Conservation (phyloP, 2,113 vertebrate genomes). For the Sorex araneus region DNA sequence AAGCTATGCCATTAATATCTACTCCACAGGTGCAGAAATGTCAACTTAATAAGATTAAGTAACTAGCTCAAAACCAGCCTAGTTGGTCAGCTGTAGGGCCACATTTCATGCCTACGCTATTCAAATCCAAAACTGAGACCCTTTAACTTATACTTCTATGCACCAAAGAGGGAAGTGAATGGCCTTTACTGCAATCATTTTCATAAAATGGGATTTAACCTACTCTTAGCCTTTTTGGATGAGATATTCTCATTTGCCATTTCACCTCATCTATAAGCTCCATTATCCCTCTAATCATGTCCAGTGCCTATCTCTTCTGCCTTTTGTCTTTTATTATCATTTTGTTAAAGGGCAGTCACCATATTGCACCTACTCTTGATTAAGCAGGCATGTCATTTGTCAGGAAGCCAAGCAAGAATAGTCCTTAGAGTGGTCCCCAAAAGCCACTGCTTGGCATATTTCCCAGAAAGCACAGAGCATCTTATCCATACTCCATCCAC, state of each 20-base stretch:
- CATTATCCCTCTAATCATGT: slow-evolving; percentile 38
- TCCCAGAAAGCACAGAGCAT: slow-evolving; percentile 27
- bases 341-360: slow-evolving; percentile 67
- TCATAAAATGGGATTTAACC: background rate
- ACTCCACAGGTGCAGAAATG: background rate
- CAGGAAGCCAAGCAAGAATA: slow-evolving; percentile 43
- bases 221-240: slow-evolving; percentile 33
- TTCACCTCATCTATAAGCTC: slow-evolving; percentile 16
- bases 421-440: slow-evolving; percentile 32
- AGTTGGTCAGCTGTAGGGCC: background rate
- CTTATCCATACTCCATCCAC: slow-evolving; percentile 2
- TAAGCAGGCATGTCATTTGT: slow-evolving; percentile 50
- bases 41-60: background rate
- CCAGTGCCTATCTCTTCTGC: slow-evolving; percentile 2
- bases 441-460: slow-evolving; percentile 51
- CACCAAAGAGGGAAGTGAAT: background rate
- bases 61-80: background rate
- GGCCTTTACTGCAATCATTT: background rate
- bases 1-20: background rate
- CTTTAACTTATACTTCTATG: slow-evolving; percentile 15
- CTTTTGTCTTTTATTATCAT: slow-evolving; percentile 54
- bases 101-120: background rate
- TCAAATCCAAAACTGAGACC: background rate
- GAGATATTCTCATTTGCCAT: slow-evolving; percentile 41
- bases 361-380: slow-evolving; percentile 49